Percentiles rank a stretch among this genome's conserved stretches.
These are phyloP conservation scores for Pogonophryne albipinna DNA, from an alignment of 2,797 vertebrate genomes.

Conservation along the genomic window DNA sequence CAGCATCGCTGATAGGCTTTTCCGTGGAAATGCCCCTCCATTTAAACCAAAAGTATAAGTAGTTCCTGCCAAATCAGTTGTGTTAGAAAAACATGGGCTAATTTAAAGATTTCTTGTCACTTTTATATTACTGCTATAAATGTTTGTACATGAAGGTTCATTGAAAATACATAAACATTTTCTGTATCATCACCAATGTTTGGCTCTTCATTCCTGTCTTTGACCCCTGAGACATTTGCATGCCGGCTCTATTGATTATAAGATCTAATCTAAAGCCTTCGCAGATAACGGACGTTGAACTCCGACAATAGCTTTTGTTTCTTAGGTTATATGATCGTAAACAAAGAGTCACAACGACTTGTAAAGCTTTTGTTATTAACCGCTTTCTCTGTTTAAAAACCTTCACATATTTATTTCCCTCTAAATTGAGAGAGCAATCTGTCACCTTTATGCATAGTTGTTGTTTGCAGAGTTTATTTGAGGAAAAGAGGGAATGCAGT, in stretches of 20 bases:
- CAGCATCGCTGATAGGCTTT: conserved; percentile 77
- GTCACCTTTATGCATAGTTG: background rate
- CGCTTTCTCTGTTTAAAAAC: background rate
- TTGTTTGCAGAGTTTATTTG: background rate
- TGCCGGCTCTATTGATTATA: background rate
- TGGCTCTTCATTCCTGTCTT: background rate
- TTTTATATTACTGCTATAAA: conserved; percentile 1
- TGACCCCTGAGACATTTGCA: background rate
- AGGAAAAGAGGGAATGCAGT: conserved; percentile 31
- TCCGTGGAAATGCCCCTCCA: conserved; percentile 50
- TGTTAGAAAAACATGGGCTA: background rate
- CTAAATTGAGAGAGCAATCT: background rate
- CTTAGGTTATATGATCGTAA: background rate
- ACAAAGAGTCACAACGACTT: background rate
- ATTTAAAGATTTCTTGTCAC: background rate
- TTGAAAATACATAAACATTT: background rate
- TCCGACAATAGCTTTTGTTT: background rate
- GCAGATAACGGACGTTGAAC: background rate
- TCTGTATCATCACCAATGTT: background rate
- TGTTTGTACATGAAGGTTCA: background rate
- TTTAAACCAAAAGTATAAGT: conserved; percentile 49
- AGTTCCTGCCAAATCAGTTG: conserved; percentile 1
- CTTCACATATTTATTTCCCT: background rate
- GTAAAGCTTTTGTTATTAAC: background rate
- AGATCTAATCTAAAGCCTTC: too few species aligned